These are phyloP conservation scores for Hyphantria cunea DNA, from an alignment of 1,140 invertebrate genomes.

Conservation along the genomic window DNA sequence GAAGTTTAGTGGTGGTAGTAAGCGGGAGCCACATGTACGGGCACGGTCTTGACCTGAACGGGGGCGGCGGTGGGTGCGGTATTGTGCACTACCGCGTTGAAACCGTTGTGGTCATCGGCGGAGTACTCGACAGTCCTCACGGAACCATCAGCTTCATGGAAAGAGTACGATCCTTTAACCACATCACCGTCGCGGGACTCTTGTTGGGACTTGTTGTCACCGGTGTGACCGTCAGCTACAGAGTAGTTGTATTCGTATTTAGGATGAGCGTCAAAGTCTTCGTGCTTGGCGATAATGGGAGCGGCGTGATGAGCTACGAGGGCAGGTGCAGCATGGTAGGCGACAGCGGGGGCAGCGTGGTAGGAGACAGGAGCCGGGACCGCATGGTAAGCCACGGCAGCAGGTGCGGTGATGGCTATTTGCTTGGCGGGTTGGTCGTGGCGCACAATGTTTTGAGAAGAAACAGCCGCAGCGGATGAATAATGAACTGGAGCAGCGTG, in stretches of 20 bases:
- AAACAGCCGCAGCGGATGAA: too few species aligned
- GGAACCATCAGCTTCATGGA: constrained; percentile 80
- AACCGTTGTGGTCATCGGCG: constrained; percentile 81
- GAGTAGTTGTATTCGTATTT: constrained; percentile 80
- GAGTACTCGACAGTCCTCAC: constrained; percentile 80
- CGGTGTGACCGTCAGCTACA: constrained; percentile 77
- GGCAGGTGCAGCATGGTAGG: constrained; percentile 39
- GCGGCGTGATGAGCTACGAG: constrained; percentile 29
- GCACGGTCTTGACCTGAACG: constrained; percentile 31
- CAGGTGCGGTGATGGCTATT: too few species aligned
- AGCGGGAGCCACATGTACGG: constrained; percentile 26
- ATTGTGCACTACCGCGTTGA: constrained; percentile 82
- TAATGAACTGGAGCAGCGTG: constrained; percentile 34
- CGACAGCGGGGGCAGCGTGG: constrained; percentile 54
- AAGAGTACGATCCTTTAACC: constrained; percentile 80
- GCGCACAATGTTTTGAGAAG: too few species aligned
- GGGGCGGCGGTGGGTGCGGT: constrained; percentile 62
- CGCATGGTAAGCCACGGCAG: too few species aligned
- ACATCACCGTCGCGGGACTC: constrained; percentile 80
- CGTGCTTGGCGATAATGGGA: neutral
- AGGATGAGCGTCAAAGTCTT: constrained; percentile 49
- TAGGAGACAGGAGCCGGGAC: constrained; percentile 46
- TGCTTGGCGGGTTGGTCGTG: too few species aligned
- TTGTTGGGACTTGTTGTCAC: constrained; percentile 80
- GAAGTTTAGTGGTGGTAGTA: constrained; percentile 29